Percentiles rank a stretch among this genome's conserved stretches.
phyloP scores from a whole-genome alignment of 2,888 invertebrate genomes.

The Hypselothyrea guttata region DNA sequence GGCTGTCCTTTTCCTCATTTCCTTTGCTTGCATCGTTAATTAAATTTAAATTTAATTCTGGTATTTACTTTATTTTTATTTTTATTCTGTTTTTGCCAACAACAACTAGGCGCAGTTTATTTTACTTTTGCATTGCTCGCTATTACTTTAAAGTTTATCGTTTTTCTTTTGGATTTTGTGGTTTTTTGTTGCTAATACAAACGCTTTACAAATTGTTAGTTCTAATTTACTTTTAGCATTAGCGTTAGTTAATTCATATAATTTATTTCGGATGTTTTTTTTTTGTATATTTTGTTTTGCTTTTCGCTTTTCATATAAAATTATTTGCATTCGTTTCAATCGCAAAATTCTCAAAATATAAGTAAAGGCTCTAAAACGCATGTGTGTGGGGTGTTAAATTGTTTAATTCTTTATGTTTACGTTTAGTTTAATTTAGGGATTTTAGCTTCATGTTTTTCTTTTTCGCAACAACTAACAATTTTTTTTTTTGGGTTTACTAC shows the following conservation, averaged over 20 bases:
- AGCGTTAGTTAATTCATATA: constrained; percentile 45
- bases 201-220: constrained; percentile 62
- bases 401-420: too few relatives aligned
- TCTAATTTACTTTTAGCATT: constrained; percentile 55
- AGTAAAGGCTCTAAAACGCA: constrained; percentile 80
- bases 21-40: constrained; percentile 32
- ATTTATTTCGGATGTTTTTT: constrained; percentile 11
- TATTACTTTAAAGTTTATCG: constrained; percentile 36
- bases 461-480: constrained; percentile 78
- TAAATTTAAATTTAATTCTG: constrained; percentile 42
- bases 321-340: constrained; percentile 63
- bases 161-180: constrained; percentile 15
- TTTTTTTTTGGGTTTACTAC: constrained; percentile 43
- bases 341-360: constrained; percentile 78
- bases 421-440: constrained; percentile 51
- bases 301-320: constrained; percentile 58
- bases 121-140: constrained; percentile 46
- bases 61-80: constrained; percentile 16
- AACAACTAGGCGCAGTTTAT: constrained; percentile 61
- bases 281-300: constrained; percentile 23
- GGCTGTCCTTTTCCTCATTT: constrained; percentile 46
- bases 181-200: constrained; percentile 56
- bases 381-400: constrained; percentile 44
- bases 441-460: constrained; percentile 45
- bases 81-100: constrained; percentile 54